Base-by-base conservation (phyloP, 2,797 vertebrate genomes). In the Enteromius treurensis region DNA sequence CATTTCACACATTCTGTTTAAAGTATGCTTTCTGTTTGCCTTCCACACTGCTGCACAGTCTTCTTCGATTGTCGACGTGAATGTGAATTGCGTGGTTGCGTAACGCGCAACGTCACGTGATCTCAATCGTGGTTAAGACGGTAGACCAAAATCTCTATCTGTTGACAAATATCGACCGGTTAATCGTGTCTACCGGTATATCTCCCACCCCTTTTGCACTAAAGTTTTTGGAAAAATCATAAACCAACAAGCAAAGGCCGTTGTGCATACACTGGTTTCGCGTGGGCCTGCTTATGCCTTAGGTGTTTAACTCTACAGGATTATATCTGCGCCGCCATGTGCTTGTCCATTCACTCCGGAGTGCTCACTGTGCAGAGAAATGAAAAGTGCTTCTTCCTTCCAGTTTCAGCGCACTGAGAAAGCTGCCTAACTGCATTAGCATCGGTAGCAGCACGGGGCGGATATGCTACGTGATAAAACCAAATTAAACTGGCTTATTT, bases 401-500 rank as follows among this genome's bases (percentile, higher is more conserved):
- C 45, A 77, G 73, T 67, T 67, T 68, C 53, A 58, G 8, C 19
- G 14, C 19, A 45, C 62, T 55, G 47, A 58, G 51, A 82, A 37
- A 69, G 73, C 81, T 42, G 64, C 65, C 81, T 78, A 77, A 83
- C 81, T 71, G 81, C 81, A 83, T 83, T 78, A 83, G 65, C 81
- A 83, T 70, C 26, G 40, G 23, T 62, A 78, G 51, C 74, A 78
- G 81, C 81, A 82, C 62, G 62, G 62, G 71, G 73, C 34, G 49
- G 65, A 83, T 70, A 78, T 77, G 40, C 29, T 62, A 77, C 40
- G 65, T 78, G 81, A 83, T 83, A 49, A 78, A 83, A 71, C 64
- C 64, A 78, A 83, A 83, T 83, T 83, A 83, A 83, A 83, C 65
- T 26, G 75, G 65, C 55, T 83, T 83, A 83, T 77, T 83, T 68